Evolutionary conservation across 2,797 vertebrate genomes (phyloP).

Genomic region (Argyrosomus regius): DNA sequence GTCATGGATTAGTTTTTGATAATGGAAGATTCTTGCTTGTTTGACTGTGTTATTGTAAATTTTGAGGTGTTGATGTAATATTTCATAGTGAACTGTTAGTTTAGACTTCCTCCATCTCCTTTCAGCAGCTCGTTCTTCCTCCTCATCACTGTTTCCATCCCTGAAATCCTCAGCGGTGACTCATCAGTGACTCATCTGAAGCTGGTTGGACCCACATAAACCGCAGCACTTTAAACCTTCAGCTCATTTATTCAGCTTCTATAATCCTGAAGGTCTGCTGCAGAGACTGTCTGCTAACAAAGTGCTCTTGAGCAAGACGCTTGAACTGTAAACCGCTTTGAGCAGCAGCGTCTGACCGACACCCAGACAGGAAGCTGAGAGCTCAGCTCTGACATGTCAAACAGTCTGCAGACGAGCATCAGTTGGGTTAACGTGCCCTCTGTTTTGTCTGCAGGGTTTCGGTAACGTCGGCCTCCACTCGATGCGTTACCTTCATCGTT

Average conservation of each 20-base stretch:
- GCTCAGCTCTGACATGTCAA: too few species aligned
- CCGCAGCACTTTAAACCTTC: neutral
- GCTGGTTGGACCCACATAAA: neutral
- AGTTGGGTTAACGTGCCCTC: neutral
- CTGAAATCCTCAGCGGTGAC: conserved; percentile 5
- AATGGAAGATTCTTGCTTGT: too few species aligned
- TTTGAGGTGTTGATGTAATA: too few species aligned
- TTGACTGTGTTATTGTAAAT: too few species aligned
- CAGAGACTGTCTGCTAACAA: neutral
- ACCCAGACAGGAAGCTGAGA: neutral
- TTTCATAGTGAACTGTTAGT: too few species aligned
- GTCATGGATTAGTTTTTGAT: too few species aligned
- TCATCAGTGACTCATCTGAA: conserved; percentile 11
- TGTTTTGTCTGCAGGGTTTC: conserved; percentile 88
- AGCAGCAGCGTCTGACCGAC: neutral
- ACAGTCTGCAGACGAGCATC: too few species aligned
- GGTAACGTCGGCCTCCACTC: conserved; percentile 96
- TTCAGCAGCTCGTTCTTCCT: neutral
- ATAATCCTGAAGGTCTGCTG: too few species aligned
- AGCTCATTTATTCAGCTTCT: neutral
- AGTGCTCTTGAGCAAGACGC: neutral
- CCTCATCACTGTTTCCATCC: neutral
- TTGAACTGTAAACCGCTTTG: neutral
- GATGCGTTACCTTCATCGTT: conserved; percentile 96
- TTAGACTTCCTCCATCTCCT: too few species aligned